These are phyloP conservation scores for Xestia xanthographa DNA, from an alignment of 2,888 invertebrate species.

Conservation along the genomic window DNA sequence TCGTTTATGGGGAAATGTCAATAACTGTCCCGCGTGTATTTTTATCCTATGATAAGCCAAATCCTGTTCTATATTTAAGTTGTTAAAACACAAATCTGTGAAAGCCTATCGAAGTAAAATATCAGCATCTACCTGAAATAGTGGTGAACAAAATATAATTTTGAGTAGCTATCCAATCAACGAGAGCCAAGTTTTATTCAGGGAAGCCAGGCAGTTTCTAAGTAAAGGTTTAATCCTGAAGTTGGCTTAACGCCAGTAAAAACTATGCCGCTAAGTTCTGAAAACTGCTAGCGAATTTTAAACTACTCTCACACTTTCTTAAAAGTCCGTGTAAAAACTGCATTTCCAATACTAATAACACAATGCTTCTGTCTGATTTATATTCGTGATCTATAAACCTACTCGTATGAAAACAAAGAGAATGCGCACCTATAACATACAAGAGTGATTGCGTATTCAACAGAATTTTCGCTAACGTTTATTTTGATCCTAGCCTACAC, in stretches of 20 bases:
- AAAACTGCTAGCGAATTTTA: background rate
- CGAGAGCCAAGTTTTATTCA: slow-evolving; percentile 1
- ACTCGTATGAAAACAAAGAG: slow-evolving; percentile 9
- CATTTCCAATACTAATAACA: background rate
- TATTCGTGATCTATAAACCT: background rate
- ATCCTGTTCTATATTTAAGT: slow-evolving; percentile 1
- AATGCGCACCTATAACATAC: background rate
- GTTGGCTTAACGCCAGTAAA: slow-evolving; percentile 3
- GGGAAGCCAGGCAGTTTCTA: background rate
- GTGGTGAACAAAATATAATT: slow-evolving; percentile 4
- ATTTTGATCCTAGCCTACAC: slow-evolving; percentile 11
- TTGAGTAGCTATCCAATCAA: background rate
- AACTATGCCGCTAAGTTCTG: background rate
- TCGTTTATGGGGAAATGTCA: slow-evolving; percentile 21
- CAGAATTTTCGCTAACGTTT: background rate
- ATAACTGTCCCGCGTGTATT: slow-evolving; percentile 21
- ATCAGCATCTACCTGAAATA: background rate
- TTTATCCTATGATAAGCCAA: background rate
- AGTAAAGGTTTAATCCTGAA: background rate
- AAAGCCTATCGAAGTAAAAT: slow-evolving; percentile 7
- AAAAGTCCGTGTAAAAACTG: too few species aligned
- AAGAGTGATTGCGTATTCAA: background rate
- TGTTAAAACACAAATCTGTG: background rate
- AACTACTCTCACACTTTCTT: background rate
- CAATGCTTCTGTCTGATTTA: background rate